Conservation (phyloP, 2,888 invertebrate species). For the Trachelus stipa region DNA sequence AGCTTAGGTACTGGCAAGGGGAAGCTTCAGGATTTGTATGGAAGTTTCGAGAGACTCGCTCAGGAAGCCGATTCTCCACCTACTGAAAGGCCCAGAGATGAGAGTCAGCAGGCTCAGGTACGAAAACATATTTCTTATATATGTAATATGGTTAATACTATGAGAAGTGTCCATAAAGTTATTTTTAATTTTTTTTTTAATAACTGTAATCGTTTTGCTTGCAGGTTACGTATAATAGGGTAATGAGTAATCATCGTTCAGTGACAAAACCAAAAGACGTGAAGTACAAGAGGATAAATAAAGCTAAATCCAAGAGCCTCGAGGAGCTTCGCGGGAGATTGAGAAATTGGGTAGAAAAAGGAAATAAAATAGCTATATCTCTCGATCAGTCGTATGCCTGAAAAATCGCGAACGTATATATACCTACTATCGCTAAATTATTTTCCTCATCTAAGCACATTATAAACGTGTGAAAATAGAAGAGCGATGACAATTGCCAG, state of each 20-base stretch:
- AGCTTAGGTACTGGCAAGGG: conserved; percentile 51
- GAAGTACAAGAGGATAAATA: conserved; percentile 90
- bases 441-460: neutral
- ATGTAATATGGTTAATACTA: neutral
- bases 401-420: conserved; percentile 25
- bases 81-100: conserved; percentile 55
- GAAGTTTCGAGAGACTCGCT: conserved; percentile 66
- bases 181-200: neutral
- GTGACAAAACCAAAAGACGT: conserved; percentile 93
- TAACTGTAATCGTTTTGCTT: conserved; percentile 20
- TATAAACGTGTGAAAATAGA: neutral
- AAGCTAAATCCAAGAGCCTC: conserved; percentile 89
- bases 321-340: conserved; percentile 85
- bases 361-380: conserved; percentile 76
- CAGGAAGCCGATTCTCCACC: conserved; percentile 55
- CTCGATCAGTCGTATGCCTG: conserved; percentile 73
- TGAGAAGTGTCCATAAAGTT: too few species aligned
- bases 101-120: conserved; percentile 62
- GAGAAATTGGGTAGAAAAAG: conserved; percentile 88
- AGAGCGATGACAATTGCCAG: neutral
- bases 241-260: conserved; percentile 91
- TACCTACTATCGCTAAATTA: conserved; percentile 1
- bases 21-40: conserved; percentile 64
- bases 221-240: conserved; percentile 81
- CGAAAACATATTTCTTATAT: neutral